Conservation (phyloP, 2,888 invertebrate species). For the Eucera pruinosa region DNA sequence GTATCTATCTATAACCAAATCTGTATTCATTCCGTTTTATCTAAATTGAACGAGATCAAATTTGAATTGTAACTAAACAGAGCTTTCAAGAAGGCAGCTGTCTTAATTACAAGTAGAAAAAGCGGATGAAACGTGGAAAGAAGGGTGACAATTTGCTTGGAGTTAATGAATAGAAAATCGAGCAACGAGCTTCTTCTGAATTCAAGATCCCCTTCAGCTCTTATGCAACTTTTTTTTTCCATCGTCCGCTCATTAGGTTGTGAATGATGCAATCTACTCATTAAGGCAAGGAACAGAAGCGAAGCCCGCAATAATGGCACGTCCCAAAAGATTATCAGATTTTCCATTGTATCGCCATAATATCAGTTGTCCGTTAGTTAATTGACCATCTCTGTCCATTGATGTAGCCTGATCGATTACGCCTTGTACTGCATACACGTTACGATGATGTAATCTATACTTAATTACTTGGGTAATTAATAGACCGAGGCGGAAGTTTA, state of each 20-base stretch:
- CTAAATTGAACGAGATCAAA: too few species aligned
- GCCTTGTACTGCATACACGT: slow-evolving; percentile 31
- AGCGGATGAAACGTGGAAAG: neutral
- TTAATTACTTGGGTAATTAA: slow-evolving; percentile 27
- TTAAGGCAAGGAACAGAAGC: slow-evolving; percentile 3
- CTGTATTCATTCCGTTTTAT: too few species aligned
- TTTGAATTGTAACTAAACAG: too few species aligned
- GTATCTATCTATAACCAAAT: too few species aligned
- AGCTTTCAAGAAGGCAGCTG: too few species aligned
- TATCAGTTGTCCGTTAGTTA: slow-evolving; percentile 44
- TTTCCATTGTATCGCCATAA: slow-evolving; percentile 37
- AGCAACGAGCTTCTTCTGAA: neutral
- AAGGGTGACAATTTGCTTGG: neutral
- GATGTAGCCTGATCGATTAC: slow-evolving; percentile 43
- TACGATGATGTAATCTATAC: slow-evolving; percentile 45
- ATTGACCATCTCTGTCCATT: slow-evolving; percentile 42
- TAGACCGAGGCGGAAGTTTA: neutral
- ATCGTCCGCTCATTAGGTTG: neutral
- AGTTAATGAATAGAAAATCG: slow-evolving; percentile 7
- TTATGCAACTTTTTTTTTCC: neutral
- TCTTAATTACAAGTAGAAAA: neutral
- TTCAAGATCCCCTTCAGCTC: too few species aligned
- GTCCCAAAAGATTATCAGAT: slow-evolving; percentile 38
- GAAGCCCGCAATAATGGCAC: slow-evolving; percentile 23
- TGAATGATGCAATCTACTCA: slow-evolving; percentile 16